A percentile compares a stretch with the other conserved stretches of the same genome.
Conservation (phyloP, 2,797 vertebrate genomes). For the Apogon hyalosoma region DNA sequence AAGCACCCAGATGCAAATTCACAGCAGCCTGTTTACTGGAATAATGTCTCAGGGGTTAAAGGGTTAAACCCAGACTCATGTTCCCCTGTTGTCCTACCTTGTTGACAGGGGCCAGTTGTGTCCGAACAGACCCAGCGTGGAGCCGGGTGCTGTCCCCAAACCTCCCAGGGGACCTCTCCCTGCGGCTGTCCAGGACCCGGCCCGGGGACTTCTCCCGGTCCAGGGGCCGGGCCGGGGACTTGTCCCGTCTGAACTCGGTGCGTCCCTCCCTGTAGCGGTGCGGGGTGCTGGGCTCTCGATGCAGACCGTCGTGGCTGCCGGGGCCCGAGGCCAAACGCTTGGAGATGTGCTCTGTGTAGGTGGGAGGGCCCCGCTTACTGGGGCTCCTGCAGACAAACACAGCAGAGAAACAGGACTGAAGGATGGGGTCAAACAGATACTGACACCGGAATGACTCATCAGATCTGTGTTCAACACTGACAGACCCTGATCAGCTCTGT, state of each 20-base stretch:
- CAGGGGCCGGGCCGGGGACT: slow-evolving; percentile 93
- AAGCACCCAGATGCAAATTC: too few species aligned
- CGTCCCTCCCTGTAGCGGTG: slow-evolving; percentile 97
- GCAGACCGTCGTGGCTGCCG: slow-evolving; percentile 89
- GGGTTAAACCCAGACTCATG: too few species aligned
- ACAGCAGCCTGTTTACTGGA: too few species aligned
- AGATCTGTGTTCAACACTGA: too few species aligned
- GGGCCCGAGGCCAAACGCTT: slow-evolving; percentile 95
- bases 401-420: slow-evolving; percentile 5
- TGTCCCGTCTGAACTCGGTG: slow-evolving; percentile 95
- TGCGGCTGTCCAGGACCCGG: slow-evolving; percentile 91
- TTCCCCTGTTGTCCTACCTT: slow-evolving; percentile 84
- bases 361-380: slow-evolving; percentile 95
- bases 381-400: slow-evolving; percentile 85
- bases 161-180: slow-evolving; percentile 94
- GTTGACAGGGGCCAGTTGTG: slow-evolving; percentile 95
- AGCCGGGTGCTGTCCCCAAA: slow-evolving; percentile 93
- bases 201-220: slow-evolving; percentile 96
- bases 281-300: slow-evolving; percentile 96
- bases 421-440: too few species aligned
- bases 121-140: slow-evolving; percentile 90
- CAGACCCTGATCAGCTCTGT: too few species aligned
- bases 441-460: too few species aligned
- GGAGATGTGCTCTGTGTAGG: slow-evolving; percentile 98
- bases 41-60: too few species aligned